phyloP scores from a whole-genome alignment of 1,140 invertebrate species.

The Drosophila nannoptera region DNA sequence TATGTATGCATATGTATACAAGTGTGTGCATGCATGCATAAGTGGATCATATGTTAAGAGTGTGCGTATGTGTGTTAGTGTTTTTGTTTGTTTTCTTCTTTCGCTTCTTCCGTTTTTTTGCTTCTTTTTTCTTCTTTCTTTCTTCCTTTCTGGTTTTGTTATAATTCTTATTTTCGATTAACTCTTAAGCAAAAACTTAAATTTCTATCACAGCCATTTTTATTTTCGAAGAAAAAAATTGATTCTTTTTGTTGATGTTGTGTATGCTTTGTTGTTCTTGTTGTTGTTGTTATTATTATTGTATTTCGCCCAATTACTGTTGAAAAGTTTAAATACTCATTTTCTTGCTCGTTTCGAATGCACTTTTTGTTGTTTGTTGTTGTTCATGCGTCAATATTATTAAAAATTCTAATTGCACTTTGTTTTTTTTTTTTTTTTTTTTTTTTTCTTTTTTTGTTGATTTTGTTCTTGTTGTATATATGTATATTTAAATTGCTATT shows the following conservation, averaged over 20 bases:
- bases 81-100: background rate
- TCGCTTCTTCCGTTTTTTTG: too few species aligned
- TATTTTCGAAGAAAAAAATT: slow-evolving; percentile 58
- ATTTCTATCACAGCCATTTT: slow-evolving; percentile 71
- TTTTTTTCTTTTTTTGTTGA: too few species aligned
- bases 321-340: slow-evolving; percentile 50
- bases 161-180: slow-evolving; percentile 29
- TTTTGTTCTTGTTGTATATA: background rate
- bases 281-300: slow-evolving; percentile 7
- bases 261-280: slow-evolving; percentile 18
- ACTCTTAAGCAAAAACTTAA: slow-evolving; percentile 64
- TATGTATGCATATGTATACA: slow-evolving; percentile 29
- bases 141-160: slow-evolving; percentile 1
- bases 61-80: slow-evolving; percentile 14
- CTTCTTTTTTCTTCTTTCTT: too few species aligned
- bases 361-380: slow-evolving; percentile 56
- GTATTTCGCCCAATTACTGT: slow-evolving; percentile 51
- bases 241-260: slow-evolving; percentile 28
- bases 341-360: slow-evolving; percentile 57
- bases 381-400: slow-evolving; percentile 64
- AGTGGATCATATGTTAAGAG: slow-evolving; percentile 17
- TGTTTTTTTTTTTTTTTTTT: slow-evolving; percentile 25
- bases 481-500: slow-evolving; percentile 62
- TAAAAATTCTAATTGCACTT: slow-evolving; percentile 77
- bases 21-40: slow-evolving; percentile 19